Percentiles rank a stretch among this genome's conserved stretches.
Evolutionary conservation across 2,113 vertebrate genomes (phyloP).

Genomic region (Elephantulus edwardii): DNA sequence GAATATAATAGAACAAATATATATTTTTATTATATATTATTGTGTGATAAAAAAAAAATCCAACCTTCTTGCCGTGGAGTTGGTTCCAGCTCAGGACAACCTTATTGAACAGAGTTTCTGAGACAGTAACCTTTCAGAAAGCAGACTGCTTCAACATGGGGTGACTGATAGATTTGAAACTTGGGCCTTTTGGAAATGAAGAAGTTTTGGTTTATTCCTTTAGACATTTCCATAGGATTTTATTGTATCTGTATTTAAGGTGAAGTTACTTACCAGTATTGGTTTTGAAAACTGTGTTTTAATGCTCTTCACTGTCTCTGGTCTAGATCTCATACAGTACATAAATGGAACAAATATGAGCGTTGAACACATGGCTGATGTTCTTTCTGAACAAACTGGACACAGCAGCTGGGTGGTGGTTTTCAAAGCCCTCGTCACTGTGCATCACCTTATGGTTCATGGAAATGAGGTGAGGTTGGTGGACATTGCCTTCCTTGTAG

Average conservation of each 20-base stretch:
- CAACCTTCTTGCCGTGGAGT: too few species aligned
- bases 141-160: too few species aligned
- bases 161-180: too few species aligned
- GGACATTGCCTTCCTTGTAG: not conserved
- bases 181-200: too few species aligned
- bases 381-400: slow-evolving; percentile 91
- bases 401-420: slow-evolving; percentile 98
- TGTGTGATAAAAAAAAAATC: too few species aligned
- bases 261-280: not conserved
- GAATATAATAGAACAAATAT: too few species aligned
- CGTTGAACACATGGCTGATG: slow-evolving; percentile 93
- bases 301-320: slow-evolving; percentile 39
- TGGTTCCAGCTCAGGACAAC: too few species aligned
- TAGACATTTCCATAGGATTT: not conserved
- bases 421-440: slow-evolving; percentile 97
- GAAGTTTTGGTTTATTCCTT: not conserved
- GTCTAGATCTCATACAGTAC: slow-evolving; percentile 94
- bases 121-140: too few species aligned
- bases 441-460: slow-evolving; percentile 98
- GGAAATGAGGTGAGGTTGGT: slow-evolving; percentile 92
- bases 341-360: slow-evolving; percentile 97
- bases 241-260: not conserved
- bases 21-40: too few species aligned
- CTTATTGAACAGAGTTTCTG: too few species aligned
- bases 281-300: slow-evolving; percentile 5